Percentiles rank a stretch among this genome's conserved stretches.
These are phyloP conservation scores for Polyommatus icarus DNA, from an alignment of 2,888 invertebrate genomes.

Conservation along the genomic window DNA sequence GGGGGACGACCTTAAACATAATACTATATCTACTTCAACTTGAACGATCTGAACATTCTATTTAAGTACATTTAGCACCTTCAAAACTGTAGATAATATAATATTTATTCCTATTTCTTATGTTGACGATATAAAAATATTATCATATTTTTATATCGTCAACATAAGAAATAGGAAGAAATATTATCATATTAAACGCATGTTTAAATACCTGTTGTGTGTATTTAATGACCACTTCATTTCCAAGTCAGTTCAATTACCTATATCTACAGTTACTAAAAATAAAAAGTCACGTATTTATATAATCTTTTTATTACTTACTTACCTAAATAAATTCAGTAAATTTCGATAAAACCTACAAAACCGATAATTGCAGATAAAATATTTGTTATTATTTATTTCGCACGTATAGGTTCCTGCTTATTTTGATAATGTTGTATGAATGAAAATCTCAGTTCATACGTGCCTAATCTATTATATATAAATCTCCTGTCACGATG, in stretches of 20 bases:
- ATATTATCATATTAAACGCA: too few species aligned
- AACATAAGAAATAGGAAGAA: too few species aligned
- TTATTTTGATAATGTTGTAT: background rate
- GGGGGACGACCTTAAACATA: too few species aligned
- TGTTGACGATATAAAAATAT: too few species aligned
- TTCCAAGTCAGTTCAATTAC: background rate
- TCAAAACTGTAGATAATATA: too few species aligned
- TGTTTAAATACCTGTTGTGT: background rate
- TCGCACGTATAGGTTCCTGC: background rate
- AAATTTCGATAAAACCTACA: background rate
- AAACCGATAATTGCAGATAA: background rate
- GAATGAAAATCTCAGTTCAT: background rate
- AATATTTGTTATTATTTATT: slow-evolving; percentile 1
- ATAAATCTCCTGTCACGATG: too few species aligned
- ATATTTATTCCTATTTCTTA: too few species aligned
- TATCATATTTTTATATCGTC: too few species aligned
- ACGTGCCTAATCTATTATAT: too few species aligned
- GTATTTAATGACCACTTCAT: background rate
- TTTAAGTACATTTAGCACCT: too few species aligned
- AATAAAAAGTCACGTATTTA: background rate
- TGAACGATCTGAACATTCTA: too few species aligned
- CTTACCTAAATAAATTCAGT: background rate
- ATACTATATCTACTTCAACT: too few species aligned
- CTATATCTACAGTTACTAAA: background rate
- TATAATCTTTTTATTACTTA: background rate